Percentiles rank a stretch among this genome's conserved stretches.
Evolutionary conservation across 2,888 invertebrate species (phyloP).

Genomic region (Cylindroiulus punctatus): DNA sequence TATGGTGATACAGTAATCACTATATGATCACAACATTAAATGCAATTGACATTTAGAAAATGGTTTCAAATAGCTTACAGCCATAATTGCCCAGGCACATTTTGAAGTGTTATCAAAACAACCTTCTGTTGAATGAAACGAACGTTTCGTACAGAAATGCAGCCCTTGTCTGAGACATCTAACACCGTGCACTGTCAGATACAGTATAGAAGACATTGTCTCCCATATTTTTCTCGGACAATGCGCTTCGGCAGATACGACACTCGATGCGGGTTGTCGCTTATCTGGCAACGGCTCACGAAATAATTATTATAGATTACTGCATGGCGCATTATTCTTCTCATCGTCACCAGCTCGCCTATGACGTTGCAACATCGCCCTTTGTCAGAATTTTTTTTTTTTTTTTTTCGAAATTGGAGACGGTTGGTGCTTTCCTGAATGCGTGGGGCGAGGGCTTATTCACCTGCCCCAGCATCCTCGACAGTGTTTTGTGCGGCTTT

Average conservation of each 20-base stretch:
- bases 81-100: too few species aligned
- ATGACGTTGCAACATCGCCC: neutral
- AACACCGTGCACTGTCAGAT: neutral
- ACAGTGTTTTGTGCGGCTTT: constrained; percentile 27
- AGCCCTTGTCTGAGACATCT: too few species aligned
- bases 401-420: neutral
- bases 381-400: neutral
- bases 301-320: constrained; percentile 28
- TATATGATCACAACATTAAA: too few species aligned
- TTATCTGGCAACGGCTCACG: constrained; percentile 8
- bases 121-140: too few species aligned
- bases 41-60: too few species aligned
- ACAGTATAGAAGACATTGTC: too few species aligned
- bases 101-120: too few species aligned
- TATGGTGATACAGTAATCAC: too few species aligned
- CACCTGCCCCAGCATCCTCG: constrained; percentile 26
- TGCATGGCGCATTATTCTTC: neutral
- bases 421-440: constrained; percentile 11
- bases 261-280: neutral
- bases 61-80: too few species aligned
- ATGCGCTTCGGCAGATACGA: neutral
- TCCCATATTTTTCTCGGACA: too few species aligned
- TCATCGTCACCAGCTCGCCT: neutral
- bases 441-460: neutral
- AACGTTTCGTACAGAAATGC: too few species aligned